phyloP scores from a whole-genome alignment of 2,113 vertebrate species.

The Oxygymnocypris stewartii region DNA sequence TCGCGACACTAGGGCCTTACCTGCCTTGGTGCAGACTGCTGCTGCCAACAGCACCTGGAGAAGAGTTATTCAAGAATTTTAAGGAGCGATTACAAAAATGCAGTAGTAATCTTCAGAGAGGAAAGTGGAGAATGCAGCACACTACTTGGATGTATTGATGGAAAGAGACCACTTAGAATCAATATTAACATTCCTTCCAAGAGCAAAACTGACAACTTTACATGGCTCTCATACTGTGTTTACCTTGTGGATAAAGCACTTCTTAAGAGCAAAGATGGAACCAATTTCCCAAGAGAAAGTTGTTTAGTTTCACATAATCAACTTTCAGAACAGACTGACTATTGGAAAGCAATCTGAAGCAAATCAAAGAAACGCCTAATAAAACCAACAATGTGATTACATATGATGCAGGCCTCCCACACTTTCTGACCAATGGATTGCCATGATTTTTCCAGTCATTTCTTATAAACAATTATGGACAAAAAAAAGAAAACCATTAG shows the following conservation, averaged over 20 bases:
- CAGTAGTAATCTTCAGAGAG: not conserved
- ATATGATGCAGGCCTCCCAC: not conserved
- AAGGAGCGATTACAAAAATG: not conserved
- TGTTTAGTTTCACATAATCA: not conserved
- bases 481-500: no score
- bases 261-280: not conserved
- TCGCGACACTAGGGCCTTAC: conserved; percentile 87
- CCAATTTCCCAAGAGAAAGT: not conserved
- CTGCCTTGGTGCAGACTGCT: conserved; percentile 88
- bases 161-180: not conserved
- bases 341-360: not conserved
- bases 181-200: conserved; percentile 5
- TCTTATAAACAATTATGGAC: no score
- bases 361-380: not conserved
- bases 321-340: not conserved
- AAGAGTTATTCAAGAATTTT: not conserved
- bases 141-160: not conserved
- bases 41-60: conserved; percentile 87
- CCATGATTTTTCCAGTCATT: no score
- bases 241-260: not conserved
- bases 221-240: not conserved
- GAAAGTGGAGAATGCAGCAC: not conserved
- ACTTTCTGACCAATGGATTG: not conserved
- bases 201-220: conserved; percentile 15
- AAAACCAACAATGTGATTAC: conserved; percentile 10